Base-by-base conservation (phyloP, 2,888 invertebrate species). In the Torymus auratus region DNA sequence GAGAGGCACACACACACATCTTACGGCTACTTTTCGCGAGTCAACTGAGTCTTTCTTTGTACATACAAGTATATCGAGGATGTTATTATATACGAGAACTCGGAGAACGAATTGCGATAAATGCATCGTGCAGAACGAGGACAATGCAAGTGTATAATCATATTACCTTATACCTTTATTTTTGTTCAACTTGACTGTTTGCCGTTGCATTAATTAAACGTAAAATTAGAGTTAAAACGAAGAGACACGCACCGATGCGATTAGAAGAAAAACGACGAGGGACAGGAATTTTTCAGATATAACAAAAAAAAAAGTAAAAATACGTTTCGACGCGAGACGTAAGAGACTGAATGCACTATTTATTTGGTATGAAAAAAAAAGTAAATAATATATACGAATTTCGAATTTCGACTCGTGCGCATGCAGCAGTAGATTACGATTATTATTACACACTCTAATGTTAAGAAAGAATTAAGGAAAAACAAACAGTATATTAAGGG, bases 331-430 rank as follows among this genome's bases (percentile, higher is more conserved):
- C 69, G 60, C 13, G 73, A 58, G 52, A 73, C 41, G 67, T 69
- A 77, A 73, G 61, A 73, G 77, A 81, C 77, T 65, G 69, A 77
- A 73, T 58, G 77, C 64, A 78, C 61, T 77, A 75, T 62, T 67
- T 76, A 41, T 72, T 80, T 62, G 62, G 13, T 68, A 61, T n/a
- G 65, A 55, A 69, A 65, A 56, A 56, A 20, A 23, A 28, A 53
- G 62, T 28, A 60, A 55, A 56, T 74, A 58, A 58, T 58, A 74
- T 17, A 55, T 17, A 65, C 20, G 20, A 23, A 62, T 58, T 67
- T 71, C 53, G 52, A 50, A 70, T 60, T 77, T 61, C n/a, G 28
- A 56, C 17, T 17, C 28, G 53, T 60, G 53, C 56, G 65, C 72
- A 65, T 53, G 65, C 65, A 78, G 56, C 52, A 41, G 41, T 41